These are phyloP conservation scores for Liparis tanakae DNA, from an alignment of 2,797 vertebrate species.

Conservation along the genomic window DNA sequence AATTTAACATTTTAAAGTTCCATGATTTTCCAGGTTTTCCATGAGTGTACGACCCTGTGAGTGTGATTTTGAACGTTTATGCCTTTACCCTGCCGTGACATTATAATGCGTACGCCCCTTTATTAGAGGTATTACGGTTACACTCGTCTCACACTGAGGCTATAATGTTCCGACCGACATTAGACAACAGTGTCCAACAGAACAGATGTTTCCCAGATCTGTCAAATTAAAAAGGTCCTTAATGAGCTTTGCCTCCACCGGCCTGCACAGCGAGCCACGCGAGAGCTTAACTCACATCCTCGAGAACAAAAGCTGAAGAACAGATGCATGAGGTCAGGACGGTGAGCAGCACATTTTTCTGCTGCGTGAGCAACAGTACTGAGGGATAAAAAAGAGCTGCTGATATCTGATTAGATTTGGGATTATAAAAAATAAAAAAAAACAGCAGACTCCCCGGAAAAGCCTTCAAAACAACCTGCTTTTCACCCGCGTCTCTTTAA, in stretches of 20 bases:
- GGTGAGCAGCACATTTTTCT: constrained; percentile 71
- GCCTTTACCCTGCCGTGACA: background rate
- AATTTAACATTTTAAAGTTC: no score
- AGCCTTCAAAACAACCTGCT: constrained; percentile 61
- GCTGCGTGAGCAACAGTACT: constrained; percentile 69
- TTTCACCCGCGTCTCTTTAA: constrained; percentile 46
- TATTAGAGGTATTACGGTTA: constrained; percentile 8
- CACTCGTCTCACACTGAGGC: constrained; percentile 7
- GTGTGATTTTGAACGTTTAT: constrained; percentile 8
- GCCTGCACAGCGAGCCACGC: constrained; percentile 42
- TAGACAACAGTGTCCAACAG: constrained; percentile 14
- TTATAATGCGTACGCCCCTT: background rate
- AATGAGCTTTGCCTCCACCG: constrained; percentile 65
- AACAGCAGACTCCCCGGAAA: constrained; percentile 28
- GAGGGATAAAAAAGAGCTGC: constrained; percentile 47
- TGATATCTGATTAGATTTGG: constrained; percentile 72
- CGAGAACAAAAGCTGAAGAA: constrained; percentile 67
- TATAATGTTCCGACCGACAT: constrained; percentile 9
- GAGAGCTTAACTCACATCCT: constrained; percentile 56
- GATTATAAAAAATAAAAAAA: constrained; percentile 72
- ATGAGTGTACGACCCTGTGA: no score
- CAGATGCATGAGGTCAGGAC: constrained; percentile 67
- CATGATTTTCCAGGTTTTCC: no score
- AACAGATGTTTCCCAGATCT: constrained; percentile 32
- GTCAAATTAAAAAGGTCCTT: constrained; percentile 59